Evolutionary conservation across 2,888 invertebrate species (phyloP), one percentile per base, ranked within the genome.

Genomic region (Leptura quadrifasciata): DNA sequence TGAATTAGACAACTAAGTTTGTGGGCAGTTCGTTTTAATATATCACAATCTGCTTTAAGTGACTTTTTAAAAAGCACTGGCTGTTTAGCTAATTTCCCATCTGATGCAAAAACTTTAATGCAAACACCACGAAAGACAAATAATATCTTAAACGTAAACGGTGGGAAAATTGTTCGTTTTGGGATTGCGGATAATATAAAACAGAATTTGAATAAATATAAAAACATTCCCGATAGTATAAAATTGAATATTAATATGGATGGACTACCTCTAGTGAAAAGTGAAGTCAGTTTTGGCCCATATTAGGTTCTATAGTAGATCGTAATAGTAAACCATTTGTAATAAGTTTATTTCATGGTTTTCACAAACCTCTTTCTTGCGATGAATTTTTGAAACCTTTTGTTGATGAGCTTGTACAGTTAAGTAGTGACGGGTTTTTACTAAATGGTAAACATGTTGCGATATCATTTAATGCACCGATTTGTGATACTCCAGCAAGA

Each of bases 401-500:
- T 58, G 65, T 72, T n/a, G 35, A 39, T 54, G 64, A 72, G 8
- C 35, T 72, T 5, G 54, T 54, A 72, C 12, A 31, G 12, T 20
- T 72, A 27, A 3, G n/a, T 21, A 27, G 12, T 20, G 15, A 67
- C 31, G 60, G 73, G 12, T 57, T 73, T 10, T 1, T 10, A 21
- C 8, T 73, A 8, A 17, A 55, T 35, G 21, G 15, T 20, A 2
- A 21, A 5, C 15, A n/a, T 1, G 57, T 73, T 18, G 17, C 15
- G 10, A 52, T 73, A 27, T 9, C 15, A 15, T 52, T 75, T n/a
- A 75, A 75, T 77, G 80, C 80, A 35, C 39, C 84, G n/a, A 80
- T 83, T 21, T 84, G 84, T 78, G 84, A 84, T 80, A 75, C 81
- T 31, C 84, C 83, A 61, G 85, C 84, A n/a, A 72, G 79, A 55